Conservation (phyloP, 2,888 invertebrate species). For the Scaptomyza polygonia region DNA sequence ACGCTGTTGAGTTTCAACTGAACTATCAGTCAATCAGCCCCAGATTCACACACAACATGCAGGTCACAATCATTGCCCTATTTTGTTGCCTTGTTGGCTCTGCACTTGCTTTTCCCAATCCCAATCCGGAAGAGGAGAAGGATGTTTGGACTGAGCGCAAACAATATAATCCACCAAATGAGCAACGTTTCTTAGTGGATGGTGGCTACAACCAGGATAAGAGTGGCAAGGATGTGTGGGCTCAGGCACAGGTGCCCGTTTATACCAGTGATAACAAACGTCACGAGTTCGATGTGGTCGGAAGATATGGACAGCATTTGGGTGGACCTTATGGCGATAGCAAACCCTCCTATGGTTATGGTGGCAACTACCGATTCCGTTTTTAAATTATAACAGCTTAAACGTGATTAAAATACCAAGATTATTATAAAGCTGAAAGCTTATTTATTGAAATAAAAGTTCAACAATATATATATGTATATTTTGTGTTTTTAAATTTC, state of each 20-base stretch:
- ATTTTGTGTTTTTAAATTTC: too few relatives aligned
- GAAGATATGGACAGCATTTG: slow-evolving; percentile 72
- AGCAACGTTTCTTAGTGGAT: slow-evolving; percentile 30
- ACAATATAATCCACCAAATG: slow-evolving; percentile 22
- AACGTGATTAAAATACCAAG: background rate
- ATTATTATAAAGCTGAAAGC: background rate
- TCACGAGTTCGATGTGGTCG: slow-evolving; percentile 71
- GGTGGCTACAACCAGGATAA: slow-evolving; percentile 54
- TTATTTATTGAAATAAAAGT: slow-evolving; percentile 16
- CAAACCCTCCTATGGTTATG: slow-evolving; percentile 51
- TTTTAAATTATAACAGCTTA: slow-evolving; percentile 23
- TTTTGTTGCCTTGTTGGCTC: slow-evolving; percentile 36
- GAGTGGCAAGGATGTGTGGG: slow-evolving; percentile 59
- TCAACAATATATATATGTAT: background rate
- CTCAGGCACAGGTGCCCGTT: slow-evolving; percentile 61
- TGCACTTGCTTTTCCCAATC: slow-evolving; percentile 30
- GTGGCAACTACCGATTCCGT: slow-evolving; percentile 52
- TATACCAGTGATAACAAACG: slow-evolving; percentile 77
- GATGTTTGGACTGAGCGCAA: slow-evolving; percentile 8
- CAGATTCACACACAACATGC: slow-evolving; percentile 30
- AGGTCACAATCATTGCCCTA: slow-evolving; percentile 31
- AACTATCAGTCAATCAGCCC: slow-evolving; percentile 36
- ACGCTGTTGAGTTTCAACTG: background rate
- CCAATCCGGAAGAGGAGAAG: slow-evolving; percentile 1
- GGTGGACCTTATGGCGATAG: slow-evolving; percentile 81